Base-by-base conservation (phyloP, 2,888 invertebrate genomes). In the Oxycera nigricornis region DNA sequence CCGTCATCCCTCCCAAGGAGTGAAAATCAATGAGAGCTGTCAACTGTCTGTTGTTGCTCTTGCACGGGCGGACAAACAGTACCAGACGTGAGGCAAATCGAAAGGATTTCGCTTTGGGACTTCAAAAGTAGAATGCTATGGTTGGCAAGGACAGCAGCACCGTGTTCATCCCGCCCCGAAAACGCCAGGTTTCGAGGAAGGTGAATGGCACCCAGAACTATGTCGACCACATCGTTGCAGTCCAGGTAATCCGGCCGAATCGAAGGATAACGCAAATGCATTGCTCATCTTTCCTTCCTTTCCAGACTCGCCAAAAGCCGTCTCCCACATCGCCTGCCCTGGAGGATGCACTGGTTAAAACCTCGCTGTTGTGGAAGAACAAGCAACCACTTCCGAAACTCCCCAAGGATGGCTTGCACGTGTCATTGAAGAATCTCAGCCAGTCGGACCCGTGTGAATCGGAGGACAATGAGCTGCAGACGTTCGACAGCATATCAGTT, bases 211-310 rank as follows among this genome's bases (percentile, higher is more conserved):
- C 85, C 30, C 85, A 86, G 76, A 87, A 88, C 80, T 89, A 90
- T 85, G 89, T 89, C 72, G 90, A 90, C 79, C 90, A 89, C 80
- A 89, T 90, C 75, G 89, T 90, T 77, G 87, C 87, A 77, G 87
- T 89, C 57, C 89, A 90, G 86, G 89, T 89, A 30, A 52, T 17
- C 4, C 61, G 22, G 6, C 55, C 3, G 55, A 55, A 55, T 22
- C n/a, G n/a, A n/a, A n/a, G n/a, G n/a, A n/a, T n/a, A n/a, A n/a
- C n/a, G n/a, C n/a, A n/a, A n/a, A n/a, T n/a, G n/a, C 55, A 24
- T 22, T 55, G 9, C 2, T 55, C 3, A 4, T n/a, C 31, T 41
- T 59, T 11, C 22, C 41, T 68, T 46, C 26, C 31, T 35, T 52
- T 72, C 7, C 78, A 82, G 82, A 82, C 81, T 78, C 83, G 83